These are phyloP conservation scores for Lagorchestes hirsutus DNA, from an alignment of 2,797 vertebrate genomes.

Conservation along the genomic window DNA sequence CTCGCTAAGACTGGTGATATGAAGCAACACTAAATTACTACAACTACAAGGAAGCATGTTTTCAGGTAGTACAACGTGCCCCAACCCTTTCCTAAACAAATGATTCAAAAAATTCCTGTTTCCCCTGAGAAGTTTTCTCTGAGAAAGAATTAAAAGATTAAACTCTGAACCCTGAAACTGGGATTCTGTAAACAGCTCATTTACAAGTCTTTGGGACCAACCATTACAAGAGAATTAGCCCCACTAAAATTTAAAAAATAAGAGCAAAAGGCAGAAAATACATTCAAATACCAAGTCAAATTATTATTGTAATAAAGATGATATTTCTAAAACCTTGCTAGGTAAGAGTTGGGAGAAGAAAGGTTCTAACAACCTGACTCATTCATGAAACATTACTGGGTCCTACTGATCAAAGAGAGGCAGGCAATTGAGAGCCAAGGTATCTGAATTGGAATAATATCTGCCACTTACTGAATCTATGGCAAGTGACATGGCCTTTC, in stretches of 20 bases:
- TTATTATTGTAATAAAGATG: conserved; percentile 42
- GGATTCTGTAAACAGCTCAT: conserved; percentile 30
- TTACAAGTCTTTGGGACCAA: conserved; percentile 26
- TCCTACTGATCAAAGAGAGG: background rate
- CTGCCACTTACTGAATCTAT: background rate
- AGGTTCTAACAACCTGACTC: conserved; percentile 31
- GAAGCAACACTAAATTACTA: background rate
- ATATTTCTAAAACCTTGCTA: conserved; percentile 32
- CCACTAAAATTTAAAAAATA: conserved; percentile 39
- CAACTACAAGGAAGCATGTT: background rate
- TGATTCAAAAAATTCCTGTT: conserved; percentile 24
- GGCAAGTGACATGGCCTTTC: background rate
- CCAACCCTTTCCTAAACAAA: conserved; percentile 2
- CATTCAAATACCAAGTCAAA: conserved; percentile 51
- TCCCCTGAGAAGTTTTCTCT: background rate
- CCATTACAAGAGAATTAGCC: conserved; percentile 51
- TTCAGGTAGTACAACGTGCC: background rate
- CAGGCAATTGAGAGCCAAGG: background rate
- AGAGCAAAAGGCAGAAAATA: conserved; percentile 40
- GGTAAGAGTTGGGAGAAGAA: conserved; percentile 46
- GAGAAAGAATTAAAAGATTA: background rate
- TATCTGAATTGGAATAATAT: background rate
- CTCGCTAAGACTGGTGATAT: background rate
- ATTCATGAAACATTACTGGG: conserved; percentile 42
- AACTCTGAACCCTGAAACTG: background rate